phyloP scores from a whole-genome alignment of 2,888 invertebrate species.

The Drosophila paramelanica region DNA sequence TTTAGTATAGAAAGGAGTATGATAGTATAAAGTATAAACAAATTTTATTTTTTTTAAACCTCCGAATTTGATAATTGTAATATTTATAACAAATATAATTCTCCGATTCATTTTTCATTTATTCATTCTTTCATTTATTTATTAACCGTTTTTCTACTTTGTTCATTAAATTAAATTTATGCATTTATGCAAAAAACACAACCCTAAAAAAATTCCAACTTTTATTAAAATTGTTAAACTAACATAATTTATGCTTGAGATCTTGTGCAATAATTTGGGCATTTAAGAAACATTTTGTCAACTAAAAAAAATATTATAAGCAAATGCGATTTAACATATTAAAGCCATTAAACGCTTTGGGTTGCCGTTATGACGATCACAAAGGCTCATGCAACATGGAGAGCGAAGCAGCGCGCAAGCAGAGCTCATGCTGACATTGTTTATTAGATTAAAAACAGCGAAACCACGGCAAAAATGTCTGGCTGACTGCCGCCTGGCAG shows the following conservation, averaged over 20 bases:
- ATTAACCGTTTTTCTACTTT: neutral
- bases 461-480: conserved; percentile 58
- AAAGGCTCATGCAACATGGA: conserved; percentile 52
- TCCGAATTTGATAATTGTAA: no score
- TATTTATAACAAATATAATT: no score
- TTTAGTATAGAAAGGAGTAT: neutral
- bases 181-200: neutral
- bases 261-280: conserved; percentile 20
- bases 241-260: conserved; percentile 16
- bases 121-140: no score
- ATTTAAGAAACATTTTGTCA: conserved; percentile 28
- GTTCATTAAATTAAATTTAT: conserved; percentile 4
- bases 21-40: no score
- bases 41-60: no score
- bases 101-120: no score
- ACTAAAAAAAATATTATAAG: conserved; percentile 21
- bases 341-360: conserved; percentile 67
- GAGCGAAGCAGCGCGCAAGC: conserved; percentile 15
- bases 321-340: conserved; percentile 68
- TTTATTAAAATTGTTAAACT: conserved; percentile 31
- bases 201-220: neutral
- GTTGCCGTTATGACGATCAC: conserved; percentile 23
- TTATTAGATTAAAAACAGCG: conserved; percentile 69
- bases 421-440: conserved; percentile 72
- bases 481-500: conserved; percentile 54